A percentile compares a stretch with the other conserved stretches of the same genome.
Conservation (phyloP, 1,140 invertebrate species). For the Megalonaias nervosa region DNA sequence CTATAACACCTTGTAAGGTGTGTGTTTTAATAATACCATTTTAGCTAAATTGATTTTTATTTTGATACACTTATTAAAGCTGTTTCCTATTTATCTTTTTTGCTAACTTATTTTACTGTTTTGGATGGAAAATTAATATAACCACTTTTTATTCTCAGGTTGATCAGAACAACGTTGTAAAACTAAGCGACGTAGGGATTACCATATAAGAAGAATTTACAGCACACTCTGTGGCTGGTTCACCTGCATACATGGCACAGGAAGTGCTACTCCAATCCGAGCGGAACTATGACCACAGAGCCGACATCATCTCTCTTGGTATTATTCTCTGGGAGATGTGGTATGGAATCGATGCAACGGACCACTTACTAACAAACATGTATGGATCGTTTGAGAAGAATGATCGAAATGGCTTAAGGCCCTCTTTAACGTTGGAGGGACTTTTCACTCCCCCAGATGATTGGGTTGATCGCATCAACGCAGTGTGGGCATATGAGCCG, state of each 20-base stretch:
- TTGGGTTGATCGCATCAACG: slow-evolving; percentile 32
- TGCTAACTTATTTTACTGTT: background rate
- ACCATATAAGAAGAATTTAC: slow-evolving; percentile 57
- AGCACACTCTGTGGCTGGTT: slow-evolving; percentile 52
- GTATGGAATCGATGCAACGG: slow-evolving; percentile 58
- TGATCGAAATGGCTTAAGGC: slow-evolving; percentile 41
- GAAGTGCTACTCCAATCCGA: slow-evolving; percentile 50
- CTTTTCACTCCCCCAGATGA: slow-evolving; percentile 30
- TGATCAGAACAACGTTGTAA: slow-evolving; percentile 48
- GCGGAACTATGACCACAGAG: slow-evolving; percentile 38
- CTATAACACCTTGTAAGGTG: too few relatives aligned
- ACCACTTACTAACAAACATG: slow-evolving; percentile 41
- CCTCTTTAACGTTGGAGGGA: slow-evolving; percentile 30
- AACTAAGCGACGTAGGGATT: slow-evolving; percentile 63
- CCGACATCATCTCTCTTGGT: slow-evolving; percentile 48
- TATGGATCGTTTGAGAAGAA: slow-evolving; percentile 34
- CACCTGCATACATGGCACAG: slow-evolving; percentile 62
- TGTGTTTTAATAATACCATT: too few relatives aligned
- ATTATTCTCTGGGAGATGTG: slow-evolving; percentile 65
- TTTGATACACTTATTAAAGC: too few relatives aligned
- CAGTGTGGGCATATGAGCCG: slow-evolving; percentile 40
- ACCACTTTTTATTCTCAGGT: slow-evolving; percentile 45
- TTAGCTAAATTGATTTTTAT: background rate
- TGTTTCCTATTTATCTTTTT: too few relatives aligned
- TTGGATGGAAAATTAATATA: background rate